Evolutionary conservation across 2,113 vertebrate genomes (phyloP).

Genomic region (Bungarus multicinctus): DNA sequence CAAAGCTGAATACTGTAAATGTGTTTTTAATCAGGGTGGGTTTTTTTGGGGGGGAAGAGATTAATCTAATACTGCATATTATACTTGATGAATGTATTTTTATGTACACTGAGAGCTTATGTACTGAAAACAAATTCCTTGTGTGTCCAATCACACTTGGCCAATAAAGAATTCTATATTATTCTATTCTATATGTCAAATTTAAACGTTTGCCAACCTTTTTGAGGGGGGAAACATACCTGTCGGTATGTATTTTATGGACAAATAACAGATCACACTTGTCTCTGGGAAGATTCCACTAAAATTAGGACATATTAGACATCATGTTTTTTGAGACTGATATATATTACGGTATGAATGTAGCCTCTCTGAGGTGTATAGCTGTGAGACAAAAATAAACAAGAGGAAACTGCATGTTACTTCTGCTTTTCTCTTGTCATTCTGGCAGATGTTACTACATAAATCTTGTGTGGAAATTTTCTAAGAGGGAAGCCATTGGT

Average conservation of each 20-base stretch:
- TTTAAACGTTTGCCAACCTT: background rate
- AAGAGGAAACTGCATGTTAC: background rate
- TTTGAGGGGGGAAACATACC: background rate
- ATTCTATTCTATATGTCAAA: background rate
- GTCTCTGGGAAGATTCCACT: background rate
- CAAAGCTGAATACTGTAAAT: background rate
- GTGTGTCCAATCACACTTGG: too few species aligned
- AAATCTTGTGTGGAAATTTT: background rate
- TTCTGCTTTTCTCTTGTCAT: background rate
- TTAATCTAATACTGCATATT: background rate
- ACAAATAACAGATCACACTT: background rate
- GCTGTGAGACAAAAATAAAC: background rate
- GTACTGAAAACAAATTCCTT: too few species aligned
- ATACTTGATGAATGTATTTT: too few species aligned
- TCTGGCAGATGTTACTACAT: background rate
- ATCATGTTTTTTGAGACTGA: background rate
- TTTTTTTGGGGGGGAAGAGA: background rate
- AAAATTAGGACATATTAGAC: background rate
- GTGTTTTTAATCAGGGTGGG: background rate
- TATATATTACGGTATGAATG: background rate
- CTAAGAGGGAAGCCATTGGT: background rate
- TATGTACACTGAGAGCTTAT: too few species aligned
- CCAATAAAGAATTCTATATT: too few species aligned
- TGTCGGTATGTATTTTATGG: background rate
- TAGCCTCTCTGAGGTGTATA: background rate